phyloP scores from a whole-genome alignment of 1,140 invertebrate species.

The Drosophila mojavensis region DNA sequence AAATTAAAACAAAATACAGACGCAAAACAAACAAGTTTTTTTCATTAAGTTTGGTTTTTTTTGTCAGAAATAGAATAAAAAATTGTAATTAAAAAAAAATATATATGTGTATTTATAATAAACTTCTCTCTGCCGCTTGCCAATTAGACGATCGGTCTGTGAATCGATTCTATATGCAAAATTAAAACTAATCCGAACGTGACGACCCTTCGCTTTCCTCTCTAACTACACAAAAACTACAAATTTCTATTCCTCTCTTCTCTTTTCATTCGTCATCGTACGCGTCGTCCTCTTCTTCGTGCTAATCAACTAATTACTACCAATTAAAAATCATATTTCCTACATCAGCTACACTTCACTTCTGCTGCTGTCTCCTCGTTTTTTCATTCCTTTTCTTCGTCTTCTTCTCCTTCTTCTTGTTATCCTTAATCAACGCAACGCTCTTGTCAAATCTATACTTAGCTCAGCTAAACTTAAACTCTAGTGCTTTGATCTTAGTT shows the following conservation, averaged over 20 bases:
- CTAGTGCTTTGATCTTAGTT: constrained; percentile 75
- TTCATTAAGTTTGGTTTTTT: constrained; percentile 48
- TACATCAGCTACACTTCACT: constrained; percentile 27
- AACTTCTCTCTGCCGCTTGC: not conserved
- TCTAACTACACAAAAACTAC: constrained; percentile 75
- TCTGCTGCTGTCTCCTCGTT: not conserved
- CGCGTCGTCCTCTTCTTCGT: constrained; percentile 5
- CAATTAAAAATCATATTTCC: constrained; percentile 66
- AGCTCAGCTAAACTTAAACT: constrained; percentile 62
- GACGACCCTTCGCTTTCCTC: constrained; percentile 39
- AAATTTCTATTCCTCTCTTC: constrained; percentile 40
- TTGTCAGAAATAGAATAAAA: constrained; percentile 38
- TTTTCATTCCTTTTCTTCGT: not conserved
- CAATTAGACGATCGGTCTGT: constrained; percentile 1
- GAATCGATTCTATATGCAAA: constrained; percentile 29
- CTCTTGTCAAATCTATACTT: constrained; percentile 63
- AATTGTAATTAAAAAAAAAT: constrained; percentile 53
- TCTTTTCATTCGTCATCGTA: not conserved
- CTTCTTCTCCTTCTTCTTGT: constrained; percentile 28
- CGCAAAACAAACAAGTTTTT: constrained; percentile 61
- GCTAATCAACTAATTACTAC: constrained; percentile 59
- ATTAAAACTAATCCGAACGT: constrained; percentile 63
- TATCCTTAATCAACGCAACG: constrained; percentile 30
- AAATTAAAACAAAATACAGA: constrained; percentile 78
- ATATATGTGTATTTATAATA: constrained; percentile 14